These are phyloP conservation scores for Oncorhynchus mykiss DNA, from an alignment of 2,113 vertebrate species.

Conservation along the genomic window DNA sequence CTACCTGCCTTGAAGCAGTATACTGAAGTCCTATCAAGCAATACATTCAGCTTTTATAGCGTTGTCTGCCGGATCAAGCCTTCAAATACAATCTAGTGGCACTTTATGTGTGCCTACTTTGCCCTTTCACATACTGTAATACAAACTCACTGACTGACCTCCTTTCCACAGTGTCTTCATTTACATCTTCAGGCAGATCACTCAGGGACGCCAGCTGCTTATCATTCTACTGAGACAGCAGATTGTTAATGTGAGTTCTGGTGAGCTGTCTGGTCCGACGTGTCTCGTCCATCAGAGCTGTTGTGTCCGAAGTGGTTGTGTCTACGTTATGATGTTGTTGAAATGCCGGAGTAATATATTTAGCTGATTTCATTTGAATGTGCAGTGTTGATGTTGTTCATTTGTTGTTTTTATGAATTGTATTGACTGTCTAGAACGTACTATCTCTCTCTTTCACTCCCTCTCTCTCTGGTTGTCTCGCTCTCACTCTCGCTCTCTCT, in stretches of 20 bases:
- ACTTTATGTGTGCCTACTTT: too few relatives aligned
- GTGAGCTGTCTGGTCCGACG: neutral
- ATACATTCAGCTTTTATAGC: too few relatives aligned
- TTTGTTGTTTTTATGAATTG: too few relatives aligned
- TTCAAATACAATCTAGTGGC: too few relatives aligned
- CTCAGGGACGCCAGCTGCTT: conserved; percentile 80
- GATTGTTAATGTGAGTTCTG: conserved; percentile 85
- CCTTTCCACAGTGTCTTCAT: conserved; percentile 75
- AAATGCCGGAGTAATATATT: too few relatives aligned
- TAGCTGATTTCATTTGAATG: too few relatives aligned
- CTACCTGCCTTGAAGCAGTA: too few relatives aligned
- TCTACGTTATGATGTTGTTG: neutral
- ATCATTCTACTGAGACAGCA: conserved; percentile 74
- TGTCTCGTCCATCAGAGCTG: neutral
- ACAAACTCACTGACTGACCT: conserved; percentile 8
- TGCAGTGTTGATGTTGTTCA: too few relatives aligned
- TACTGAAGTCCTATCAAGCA: too few relatives aligned
- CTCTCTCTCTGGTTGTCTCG: too few relatives aligned
- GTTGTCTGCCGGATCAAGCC: too few relatives aligned
- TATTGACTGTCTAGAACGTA: neutral
- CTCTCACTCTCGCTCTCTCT: neutral
- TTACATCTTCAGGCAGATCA: conserved; percentile 88
- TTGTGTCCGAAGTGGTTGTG: neutral
- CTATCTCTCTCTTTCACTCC: too few relatives aligned
- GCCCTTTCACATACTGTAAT: neutral